These are phyloP conservation scores for Neosilurus hyrtlii DNA, from an alignment of 2,797 vertebrate genomes.

Conservation along the genomic window DNA sequence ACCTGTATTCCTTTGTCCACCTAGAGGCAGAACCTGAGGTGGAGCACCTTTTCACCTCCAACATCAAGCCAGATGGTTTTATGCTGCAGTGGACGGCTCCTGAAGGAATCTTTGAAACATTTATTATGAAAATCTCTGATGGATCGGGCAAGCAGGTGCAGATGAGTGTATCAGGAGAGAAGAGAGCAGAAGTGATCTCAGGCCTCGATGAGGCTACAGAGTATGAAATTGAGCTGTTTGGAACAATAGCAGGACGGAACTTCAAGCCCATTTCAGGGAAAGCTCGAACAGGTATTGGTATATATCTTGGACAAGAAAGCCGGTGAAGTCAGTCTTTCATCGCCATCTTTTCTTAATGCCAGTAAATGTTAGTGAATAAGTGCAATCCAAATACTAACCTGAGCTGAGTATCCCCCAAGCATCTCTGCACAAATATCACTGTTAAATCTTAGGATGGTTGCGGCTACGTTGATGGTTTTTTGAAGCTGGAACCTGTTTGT, in stretches of 20 bases:
- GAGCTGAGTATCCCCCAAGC: neutral
- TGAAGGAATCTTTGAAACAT: constrained; percentile 86
- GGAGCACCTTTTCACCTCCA: constrained; percentile 83
- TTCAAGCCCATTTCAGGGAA: constrained; percentile 80
- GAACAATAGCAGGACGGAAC: constrained; percentile 79
- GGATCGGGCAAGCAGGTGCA: constrained; percentile 75
- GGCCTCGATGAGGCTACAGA: constrained; percentile 84
- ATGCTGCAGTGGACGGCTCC: constrained; percentile 88
- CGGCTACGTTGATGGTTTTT: neutral
- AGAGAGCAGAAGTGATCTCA: constrained; percentile 76
- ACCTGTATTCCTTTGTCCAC: constrained; percentile 57
- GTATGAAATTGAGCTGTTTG: constrained; percentile 87
- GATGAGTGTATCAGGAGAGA: constrained; percentile 78
- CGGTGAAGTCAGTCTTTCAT: constrained; percentile 19
- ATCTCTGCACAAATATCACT: neutral
- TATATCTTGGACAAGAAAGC: constrained; percentile 19
- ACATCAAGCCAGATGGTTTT: constrained; percentile 81
- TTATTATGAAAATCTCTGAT: constrained; percentile 86
- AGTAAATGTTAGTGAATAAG: neutral
- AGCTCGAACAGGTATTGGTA: constrained; percentile 88
- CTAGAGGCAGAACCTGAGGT: constrained; percentile 90
- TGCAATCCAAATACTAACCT: constrained; percentile 55
- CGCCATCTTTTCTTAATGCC: neutral
- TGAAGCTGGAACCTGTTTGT: neutral
- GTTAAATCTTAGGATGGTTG: neutral